Evolutionary conservation across 2,888 invertebrate species (phyloP).

Genomic region (Dicyrtomina minuta): DNA sequence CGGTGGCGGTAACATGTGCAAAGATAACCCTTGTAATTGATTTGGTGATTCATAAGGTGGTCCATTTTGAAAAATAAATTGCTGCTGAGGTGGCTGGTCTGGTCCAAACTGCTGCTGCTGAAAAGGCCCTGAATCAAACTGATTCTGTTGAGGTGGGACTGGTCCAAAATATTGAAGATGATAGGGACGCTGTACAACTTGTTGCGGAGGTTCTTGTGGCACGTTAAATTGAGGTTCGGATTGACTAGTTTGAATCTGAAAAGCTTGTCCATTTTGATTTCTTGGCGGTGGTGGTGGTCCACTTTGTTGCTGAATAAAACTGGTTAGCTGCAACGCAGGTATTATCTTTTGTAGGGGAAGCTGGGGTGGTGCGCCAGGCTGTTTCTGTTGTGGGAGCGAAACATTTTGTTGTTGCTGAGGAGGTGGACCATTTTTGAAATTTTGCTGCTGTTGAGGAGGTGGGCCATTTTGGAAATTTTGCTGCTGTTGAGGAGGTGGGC

Average conservation of each 20-base stretch:
- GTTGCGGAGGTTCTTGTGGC: background rate
- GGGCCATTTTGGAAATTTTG: slow-evolving; percentile 5
- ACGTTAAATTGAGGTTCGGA: background rate
- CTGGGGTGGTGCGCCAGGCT: slow-evolving; percentile 10
- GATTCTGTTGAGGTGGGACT: no score
- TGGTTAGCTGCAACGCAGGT: no score
- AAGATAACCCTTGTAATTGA: background rate
- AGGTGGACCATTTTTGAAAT: slow-evolving; percentile 14
- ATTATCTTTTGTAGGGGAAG: background rate
- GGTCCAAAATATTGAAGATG: no score
- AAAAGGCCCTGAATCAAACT: no score
- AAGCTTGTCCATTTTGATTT: background rate
- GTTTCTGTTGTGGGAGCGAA: slow-evolving; percentile 18
- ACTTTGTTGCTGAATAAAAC: background rate
- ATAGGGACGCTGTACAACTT: background rate
- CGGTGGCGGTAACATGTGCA: slow-evolving; percentile 21
- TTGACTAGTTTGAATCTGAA: background rate
- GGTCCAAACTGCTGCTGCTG: background rate
- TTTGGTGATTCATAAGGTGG: no score
- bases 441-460: slow-evolving; percentile 5
- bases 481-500: slow-evolving; percentile 3
- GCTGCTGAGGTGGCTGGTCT: no score
- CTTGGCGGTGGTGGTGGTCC: slow-evolving; percentile 12
- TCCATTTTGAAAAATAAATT: no score
- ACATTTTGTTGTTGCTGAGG: slow-evolving; percentile 28